A percentile compares a stretch with the other conserved stretches of the same genome.
Conservation (phyloP, 2,113 vertebrate genomes). For the Rhodinocichla rosea region DNA sequence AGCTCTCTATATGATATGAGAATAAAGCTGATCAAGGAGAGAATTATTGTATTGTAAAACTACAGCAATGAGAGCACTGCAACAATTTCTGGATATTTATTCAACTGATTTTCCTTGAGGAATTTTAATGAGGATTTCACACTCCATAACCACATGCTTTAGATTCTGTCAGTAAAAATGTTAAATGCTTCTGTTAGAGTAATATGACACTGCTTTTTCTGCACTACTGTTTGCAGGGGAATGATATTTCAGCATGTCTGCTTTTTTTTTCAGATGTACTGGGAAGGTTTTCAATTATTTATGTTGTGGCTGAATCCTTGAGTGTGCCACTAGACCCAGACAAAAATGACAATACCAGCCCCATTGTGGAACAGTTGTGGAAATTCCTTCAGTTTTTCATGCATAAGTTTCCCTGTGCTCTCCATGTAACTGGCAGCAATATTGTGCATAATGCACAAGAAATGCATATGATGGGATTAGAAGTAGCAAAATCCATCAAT, state of each 20-base stretch:
- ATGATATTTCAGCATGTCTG: constrained; percentile 42
- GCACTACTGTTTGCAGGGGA: background rate
- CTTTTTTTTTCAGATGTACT: constrained; percentile 23
- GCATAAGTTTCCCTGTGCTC: background rate
- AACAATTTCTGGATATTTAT: constrained; percentile 38
- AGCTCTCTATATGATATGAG: background rate
- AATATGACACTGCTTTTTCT: constrained; percentile 50
- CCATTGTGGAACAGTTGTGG: background rate
- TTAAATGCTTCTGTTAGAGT: constrained; percentile 61
- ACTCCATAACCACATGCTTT: constrained; percentile 63
- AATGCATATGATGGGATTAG: background rate
- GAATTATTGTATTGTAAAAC: background rate
- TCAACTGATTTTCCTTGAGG: constrained; percentile 39
- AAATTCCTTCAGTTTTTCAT: background rate
- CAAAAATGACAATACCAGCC: background rate
- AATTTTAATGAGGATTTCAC: constrained; percentile 72
- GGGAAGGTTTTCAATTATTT: constrained; percentile 58
- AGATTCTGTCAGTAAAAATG: constrained; percentile 63
- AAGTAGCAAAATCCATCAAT: background rate
- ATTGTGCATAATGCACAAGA: background rate
- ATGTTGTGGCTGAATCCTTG: constrained; percentile 23
- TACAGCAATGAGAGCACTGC: background rate
- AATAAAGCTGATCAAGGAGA: constrained; percentile 30
- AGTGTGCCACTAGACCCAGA: background rate
- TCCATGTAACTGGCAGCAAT: constrained; percentile 9